Evolutionary conservation across 2,113 vertebrate genomes (phyloP), one percentile per base, ranked within the genome.

Genomic region (Zosterops pallidus): DNA sequence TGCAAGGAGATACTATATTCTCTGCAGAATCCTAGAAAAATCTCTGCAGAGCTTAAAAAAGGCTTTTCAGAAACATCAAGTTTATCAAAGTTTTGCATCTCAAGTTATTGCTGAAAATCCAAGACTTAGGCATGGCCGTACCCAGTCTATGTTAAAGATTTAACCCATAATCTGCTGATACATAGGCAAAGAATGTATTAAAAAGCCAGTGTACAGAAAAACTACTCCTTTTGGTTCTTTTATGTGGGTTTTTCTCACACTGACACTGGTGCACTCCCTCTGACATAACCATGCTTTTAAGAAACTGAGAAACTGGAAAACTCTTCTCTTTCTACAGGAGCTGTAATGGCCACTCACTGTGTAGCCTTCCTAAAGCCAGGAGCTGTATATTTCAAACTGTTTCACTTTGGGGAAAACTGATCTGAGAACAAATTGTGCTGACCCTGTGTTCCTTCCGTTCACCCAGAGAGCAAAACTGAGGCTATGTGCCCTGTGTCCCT

Each of bases 241-340:
- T 21, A 6, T 19, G 7, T 44, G 35, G 6, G 7, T 16, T 22
- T 39, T 69, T 78, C 49, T 72, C 56, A 68, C 9, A 28, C 19
- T 47, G 15, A 50, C 22, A 47, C 14, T 2, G 1, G 4, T 80
- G 35, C 20, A 37, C 14, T 37, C 25, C 46, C 28, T 53, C 26
- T 75, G 50, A 37, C 21, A 12, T n/a, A 74, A 78, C 17, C 0
- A 0, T 19, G 18, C 14, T 41, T 83, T 62, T 10, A 37, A 29
- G 50, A 46, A 64, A 35, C 39, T 56, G 49, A 14, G 28, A 39
- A n/a, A n/a, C 44, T 55, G 59, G 37, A 26, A 42, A 42, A 39
- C 8, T 57, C 28, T 3, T 8, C 42, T 68, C 57, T 59, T 71
- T n/a, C 46, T 70, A 9, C 17, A 23, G 35, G 6, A 56, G 3